phyloP scores from a whole-genome alignment of 64 coral and sea anemone species.

The Exaiptasia diaphana region DNA sequence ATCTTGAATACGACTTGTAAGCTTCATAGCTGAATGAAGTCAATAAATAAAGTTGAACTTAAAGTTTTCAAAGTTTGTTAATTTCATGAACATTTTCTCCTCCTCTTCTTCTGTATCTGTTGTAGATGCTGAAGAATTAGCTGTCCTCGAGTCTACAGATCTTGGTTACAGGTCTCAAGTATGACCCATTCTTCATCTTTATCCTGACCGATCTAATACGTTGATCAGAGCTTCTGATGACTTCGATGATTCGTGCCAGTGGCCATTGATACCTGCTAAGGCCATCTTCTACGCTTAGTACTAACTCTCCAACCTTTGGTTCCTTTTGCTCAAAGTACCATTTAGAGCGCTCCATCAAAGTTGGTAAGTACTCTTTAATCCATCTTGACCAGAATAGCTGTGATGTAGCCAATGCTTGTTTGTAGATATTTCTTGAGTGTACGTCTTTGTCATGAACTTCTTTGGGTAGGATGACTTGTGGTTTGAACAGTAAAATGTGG shows the following conservation, averaged over 20 bases:
- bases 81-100: too few species aligned
- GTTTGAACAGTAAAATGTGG: too few species aligned
- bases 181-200: neutral
- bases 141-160: constrained; percentile 34
- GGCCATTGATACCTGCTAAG: constrained; percentile 7
- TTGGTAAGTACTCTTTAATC: constrained; percentile 28
- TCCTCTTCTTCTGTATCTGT: too few species aligned
- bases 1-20: too few species aligned
- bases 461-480: too few species aligned
- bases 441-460: too few species aligned
- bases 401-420: too few species aligned
- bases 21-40: too few species aligned
- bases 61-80: too few species aligned
- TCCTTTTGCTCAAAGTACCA: neutral
- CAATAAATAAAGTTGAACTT: too few species aligned
- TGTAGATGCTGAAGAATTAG: too few species aligned
- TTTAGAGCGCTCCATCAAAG: constrained; percentile 25
- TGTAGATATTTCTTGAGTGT: too few species aligned
- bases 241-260: constrained; percentile 5
- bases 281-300: constrained; percentile 16
- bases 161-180: constrained; percentile 25
- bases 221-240: constrained; percentile 25
- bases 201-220: neutral
- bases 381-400: constrained; percentile 28
- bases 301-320: constrained; percentile 19